Percentiles rank a stretch among this genome's conserved stretches.
These are phyloP conservation scores for human (Homo sapiens) DNA, from an alignment of 2,113 vertebrate species.

Conservation along the genomic window GRCh38 chr1:21037001-21037500, in stretches of 20 bases:
- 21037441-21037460: not conserved
- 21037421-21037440: not conserved
- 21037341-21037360: not conserved
- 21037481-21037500: not conserved
- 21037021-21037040: not conserved
- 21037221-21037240: not conserved
- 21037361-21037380: not conserved
- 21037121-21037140: not conserved
- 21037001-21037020: not conserved
- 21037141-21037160: not conserved
- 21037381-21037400: not conserved
- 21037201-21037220: not conserved
- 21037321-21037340: conserved; percentile 22
- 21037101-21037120: not conserved
- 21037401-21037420: not conserved
- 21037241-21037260: not conserved
- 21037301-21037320: not conserved
- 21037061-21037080: not conserved
- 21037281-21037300: not conserved
- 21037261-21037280: not conserved
- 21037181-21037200: not conserved
- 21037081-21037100: not conserved
- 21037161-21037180: not conserved
- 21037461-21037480: not conserved
- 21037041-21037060: not conserved